Percentiles rank a stretch among this genome's conserved stretches.
phyloP scores from a whole-genome alignment of 2,113 vertebrate genomes.

The Pteropus alecto region DNA sequence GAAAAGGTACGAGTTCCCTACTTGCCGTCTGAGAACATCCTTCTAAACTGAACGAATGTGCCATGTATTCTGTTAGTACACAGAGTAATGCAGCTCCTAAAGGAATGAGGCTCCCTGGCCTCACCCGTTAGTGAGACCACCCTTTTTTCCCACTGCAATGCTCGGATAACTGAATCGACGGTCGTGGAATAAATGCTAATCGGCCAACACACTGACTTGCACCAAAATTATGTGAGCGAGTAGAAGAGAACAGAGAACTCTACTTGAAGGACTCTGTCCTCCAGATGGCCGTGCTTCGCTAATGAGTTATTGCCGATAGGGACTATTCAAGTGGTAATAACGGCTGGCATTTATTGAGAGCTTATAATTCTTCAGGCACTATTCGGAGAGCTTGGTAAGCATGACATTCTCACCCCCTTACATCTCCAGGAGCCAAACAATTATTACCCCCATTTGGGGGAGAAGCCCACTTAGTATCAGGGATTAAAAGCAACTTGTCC shows the following conservation, averaged over 20 bases:
- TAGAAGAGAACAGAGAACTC: not conserved
- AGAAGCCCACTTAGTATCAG: not conserved
- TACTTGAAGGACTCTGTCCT: not conserved
- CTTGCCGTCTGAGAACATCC: not conserved
- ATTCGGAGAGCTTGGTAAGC: not conserved
- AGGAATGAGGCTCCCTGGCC: not conserved
- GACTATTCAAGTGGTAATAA: accelerated
- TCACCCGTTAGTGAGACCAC: accelerated
- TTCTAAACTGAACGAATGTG: not conserved
- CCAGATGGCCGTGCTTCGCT: accelerated
- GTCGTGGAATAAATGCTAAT: not conserved
- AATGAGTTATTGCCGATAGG: accelerated
- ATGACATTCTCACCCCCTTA: accelerated
- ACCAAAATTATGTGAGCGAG: accelerated
- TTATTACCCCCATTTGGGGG: not conserved
- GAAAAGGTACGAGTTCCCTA: not conserved
- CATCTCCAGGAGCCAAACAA: not conserved
- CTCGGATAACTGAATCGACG: accelerated
- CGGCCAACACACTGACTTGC: accelerated
- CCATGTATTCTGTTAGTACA: accelerated
- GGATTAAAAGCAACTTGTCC: not conserved
- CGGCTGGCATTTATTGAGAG: accelerated
- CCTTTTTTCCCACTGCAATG: not conserved
- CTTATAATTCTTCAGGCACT: accelerated
- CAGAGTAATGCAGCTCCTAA: accelerated